A percentile compares a stretch with the other conserved stretches of the same genome.
These are phyloP conservation scores for Paguma larvata DNA, from an alignment of 2,797 vertebrate genomes.

Conservation along the genomic window DNA sequence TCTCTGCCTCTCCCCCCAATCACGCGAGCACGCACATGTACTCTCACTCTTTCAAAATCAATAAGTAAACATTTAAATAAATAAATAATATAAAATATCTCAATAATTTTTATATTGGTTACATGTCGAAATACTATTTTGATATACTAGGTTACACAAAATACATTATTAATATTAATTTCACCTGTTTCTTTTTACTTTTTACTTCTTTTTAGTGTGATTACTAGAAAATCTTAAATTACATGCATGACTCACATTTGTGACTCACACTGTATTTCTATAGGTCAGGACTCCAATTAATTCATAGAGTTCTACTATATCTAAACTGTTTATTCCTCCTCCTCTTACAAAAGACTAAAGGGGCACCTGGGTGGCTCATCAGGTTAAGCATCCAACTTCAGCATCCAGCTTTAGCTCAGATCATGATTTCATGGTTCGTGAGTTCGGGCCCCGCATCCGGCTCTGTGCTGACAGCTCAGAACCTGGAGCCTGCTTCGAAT, in stretches of 20 bases:
- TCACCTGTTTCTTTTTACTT: neutral
- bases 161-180: conserved; percentile 51
- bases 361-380: too few relatives aligned
- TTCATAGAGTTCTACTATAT: neutral
- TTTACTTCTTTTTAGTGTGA: neutral
- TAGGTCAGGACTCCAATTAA: neutral
- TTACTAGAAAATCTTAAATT: conserved; percentile 49
- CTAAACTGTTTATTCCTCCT: neutral
- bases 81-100: conserved; percentile 23
- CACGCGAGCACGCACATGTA: too few relatives aligned
- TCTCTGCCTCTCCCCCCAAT: too few relatives aligned
- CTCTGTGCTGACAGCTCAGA: too few relatives aligned
- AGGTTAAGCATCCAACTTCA: too few relatives aligned
- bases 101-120: conserved; percentile 48
- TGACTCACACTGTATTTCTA: neutral
- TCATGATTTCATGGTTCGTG: too few relatives aligned
- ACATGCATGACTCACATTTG: neutral
- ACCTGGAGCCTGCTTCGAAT: too few relatives aligned
- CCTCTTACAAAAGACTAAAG: neutral
- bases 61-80: neutral
- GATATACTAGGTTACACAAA: neutral
- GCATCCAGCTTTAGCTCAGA: too few relatives aligned
- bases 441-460: too few relatives aligned
- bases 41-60: too few relatives aligned
- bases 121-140: conserved; percentile 55